Evolutionary conservation across 2,888 invertebrate species (phyloP).

Genomic region (Hydropsyche betteni): DNA sequence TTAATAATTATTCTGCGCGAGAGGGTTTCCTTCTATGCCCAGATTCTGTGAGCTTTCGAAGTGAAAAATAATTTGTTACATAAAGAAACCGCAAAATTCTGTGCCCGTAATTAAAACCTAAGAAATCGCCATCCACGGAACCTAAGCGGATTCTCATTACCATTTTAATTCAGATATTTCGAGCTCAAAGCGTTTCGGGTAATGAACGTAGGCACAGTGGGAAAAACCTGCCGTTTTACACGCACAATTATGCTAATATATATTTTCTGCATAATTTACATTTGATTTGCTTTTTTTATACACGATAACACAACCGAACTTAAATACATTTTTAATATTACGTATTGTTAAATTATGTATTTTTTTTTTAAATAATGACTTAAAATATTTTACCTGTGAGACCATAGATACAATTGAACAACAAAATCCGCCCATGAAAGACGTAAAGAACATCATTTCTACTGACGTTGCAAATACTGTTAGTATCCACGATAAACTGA

Average conservation of each 20-base stretch:
- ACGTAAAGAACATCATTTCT: slow-evolving; percentile 82
- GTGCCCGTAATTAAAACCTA: slow-evolving; percentile 5
- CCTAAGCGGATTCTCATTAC: slow-evolving; percentile 31
- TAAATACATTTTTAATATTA: background rate
- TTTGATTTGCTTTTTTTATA: background rate
- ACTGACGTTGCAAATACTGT: slow-evolving; percentile 82
- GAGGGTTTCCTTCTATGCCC: background rate
- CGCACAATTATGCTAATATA: background rate
- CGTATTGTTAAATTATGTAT: background rate
- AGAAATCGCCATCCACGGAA: background rate
- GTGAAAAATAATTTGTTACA: slow-evolving; percentile 26
- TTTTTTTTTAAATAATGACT: background rate
- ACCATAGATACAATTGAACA: slow-evolving; percentile 80
- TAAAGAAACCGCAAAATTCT: slow-evolving; percentile 20
- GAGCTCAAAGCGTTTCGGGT: background rate
- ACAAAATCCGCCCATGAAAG: slow-evolving; percentile 85
- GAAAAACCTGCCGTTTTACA: background rate
- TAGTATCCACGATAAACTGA: slow-evolving; percentile 82
- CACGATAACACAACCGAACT: background rate
- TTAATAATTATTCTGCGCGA: no score
- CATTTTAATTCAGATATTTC: slow-evolving; percentile 25
- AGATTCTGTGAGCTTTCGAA: background rate
- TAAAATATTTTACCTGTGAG: slow-evolving; percentile 68
- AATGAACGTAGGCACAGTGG: background rate
- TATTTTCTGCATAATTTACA: background rate